A percentile compares a stretch with the other conserved stretches of the same genome.
These are phyloP conservation scores for Frankliniella fusca DNA, from an alignment of 2,888 invertebrate genomes.

Conservation along the genomic window DNA sequence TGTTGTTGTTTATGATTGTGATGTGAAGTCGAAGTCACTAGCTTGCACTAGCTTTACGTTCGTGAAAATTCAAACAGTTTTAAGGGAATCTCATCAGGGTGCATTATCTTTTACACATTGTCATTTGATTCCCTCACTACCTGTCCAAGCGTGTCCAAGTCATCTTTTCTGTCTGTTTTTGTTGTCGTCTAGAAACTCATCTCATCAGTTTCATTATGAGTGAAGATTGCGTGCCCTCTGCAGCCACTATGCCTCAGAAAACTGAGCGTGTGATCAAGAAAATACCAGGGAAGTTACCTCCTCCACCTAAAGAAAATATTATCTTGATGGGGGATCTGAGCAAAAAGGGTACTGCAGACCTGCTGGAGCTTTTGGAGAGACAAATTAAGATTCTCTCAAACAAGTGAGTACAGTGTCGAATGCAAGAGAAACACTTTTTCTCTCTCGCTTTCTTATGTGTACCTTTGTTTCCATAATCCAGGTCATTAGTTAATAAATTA, in stretches of 20 bases:
- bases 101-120: no score
- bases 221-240: neutral
- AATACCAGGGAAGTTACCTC: slow-evolving; percentile 33
- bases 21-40: no score
- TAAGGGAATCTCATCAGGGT: no score
- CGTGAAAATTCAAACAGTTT: no score
- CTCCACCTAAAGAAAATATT: slow-evolving; percentile 34
- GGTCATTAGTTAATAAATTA: slow-evolving; percentile 53
- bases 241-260: neutral
- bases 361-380: slow-evolving; percentile 49
- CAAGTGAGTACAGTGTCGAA: slow-evolving; percentile 43
- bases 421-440: slow-evolving; percentile 46
- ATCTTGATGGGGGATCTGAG: slow-evolving; percentile 33
- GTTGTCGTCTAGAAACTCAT: no score
- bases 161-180: no score
- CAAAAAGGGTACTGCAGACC: slow-evolving; percentile 33
- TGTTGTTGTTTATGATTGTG: no score
- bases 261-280: slow-evolving; percentile 31
- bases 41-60: no score
- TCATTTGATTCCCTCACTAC: no score
- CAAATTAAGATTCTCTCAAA: slow-evolving; percentile 54
- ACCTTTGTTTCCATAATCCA: slow-evolving; percentile 42
- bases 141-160: no score
- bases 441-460: neutral
- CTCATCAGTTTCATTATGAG: neutral